phyloP scores from a whole-genome alignment of 2,113 vertebrate species.

The Megalops atlanticus region DNA sequence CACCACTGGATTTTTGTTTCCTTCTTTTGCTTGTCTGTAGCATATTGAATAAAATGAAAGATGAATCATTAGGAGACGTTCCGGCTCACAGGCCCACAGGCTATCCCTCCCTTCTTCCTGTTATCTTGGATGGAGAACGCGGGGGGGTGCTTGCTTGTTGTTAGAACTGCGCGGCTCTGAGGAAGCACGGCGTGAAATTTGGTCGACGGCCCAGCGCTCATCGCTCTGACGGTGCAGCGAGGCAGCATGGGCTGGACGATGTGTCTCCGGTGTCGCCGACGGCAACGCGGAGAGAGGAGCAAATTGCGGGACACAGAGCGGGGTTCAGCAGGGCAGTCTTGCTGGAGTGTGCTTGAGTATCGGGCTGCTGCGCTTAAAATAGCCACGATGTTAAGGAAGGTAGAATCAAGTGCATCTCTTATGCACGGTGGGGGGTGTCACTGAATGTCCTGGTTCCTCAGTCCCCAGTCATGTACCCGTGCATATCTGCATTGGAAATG shows the following conservation, averaged over 20 bases:
- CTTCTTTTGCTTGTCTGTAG: neutral
- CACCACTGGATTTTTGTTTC: neutral
- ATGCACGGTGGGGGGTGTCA: neutral
- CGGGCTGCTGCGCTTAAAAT: neutral
- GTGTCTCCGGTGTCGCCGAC: no score
- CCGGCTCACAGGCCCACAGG: neutral
- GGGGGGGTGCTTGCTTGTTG: neutral
- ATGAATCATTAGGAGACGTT: neutral
- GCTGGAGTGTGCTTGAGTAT: neutral
- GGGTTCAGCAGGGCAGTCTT: constrained; percentile 25
- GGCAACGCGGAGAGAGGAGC: no score
- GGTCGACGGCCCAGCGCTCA: neutral
- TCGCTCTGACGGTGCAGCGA: constrained; percentile 16
- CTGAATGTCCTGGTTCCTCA: neutral
- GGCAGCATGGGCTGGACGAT: no score
- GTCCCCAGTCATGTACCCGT: neutral
- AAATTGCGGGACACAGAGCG: constrained; percentile 17
- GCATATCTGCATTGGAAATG: neutral
- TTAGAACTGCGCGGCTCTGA: neutral
- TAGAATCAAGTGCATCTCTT: neutral
- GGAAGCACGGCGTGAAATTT: neutral
- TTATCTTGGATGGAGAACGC: neutral
- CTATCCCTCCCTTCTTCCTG: neutral
- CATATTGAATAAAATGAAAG: neutral
- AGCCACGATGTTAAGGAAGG: neutral